Base-by-base conservation (phyloP, 2,888 invertebrate species). In the Euzetes globulus region DNA sequence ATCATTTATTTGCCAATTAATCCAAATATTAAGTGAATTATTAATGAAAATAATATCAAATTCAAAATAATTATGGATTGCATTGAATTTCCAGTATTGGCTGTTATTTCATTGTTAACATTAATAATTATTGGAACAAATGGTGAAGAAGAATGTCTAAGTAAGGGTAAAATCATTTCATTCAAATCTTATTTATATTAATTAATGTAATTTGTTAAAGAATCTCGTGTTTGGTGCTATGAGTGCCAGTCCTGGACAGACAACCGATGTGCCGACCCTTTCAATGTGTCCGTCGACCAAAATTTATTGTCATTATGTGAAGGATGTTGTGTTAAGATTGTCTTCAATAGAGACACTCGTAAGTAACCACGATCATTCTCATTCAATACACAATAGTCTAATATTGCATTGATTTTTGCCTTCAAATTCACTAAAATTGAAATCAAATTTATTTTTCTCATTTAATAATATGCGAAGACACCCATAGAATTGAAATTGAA, bases 261-360 rank as follows among this genome's bases (percentile, higher is more conserved):
- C 85, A 87, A 88, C 29, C 86, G 92, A 79, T 94, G 94, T 83
- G 91, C 90, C 82, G 94, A 94, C 83, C 94, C 94, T 0, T 94
- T 94, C 85, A 94, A 94, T 85, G 92, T 92, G 84, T 93, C 93
- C 19, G 91, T 91, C 6, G 84, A 92, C 80, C 92, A 92, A 1
- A 86, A 90, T 72, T 91, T 92, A 17, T 27, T 70, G 33, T 19
- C 13, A 11, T n/a, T 52, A 41, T 94, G 94, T 83, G 90, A 92
- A 82, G 94, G 94, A 50, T 94, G 94, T 85, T 94, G 94, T 84
- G 94, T 94, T 76, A 94, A 94, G 86, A 93, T 94, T 91, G 93
- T 94, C 81, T 89, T 93, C 78, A 91, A 93, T 83, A 89, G 91
- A 76, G 91, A 90, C 85, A 90, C 91, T 84, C 88, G 93, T 93